Percentiles rank a stretch among this genome's conserved stretches.
Evolutionary conservation across 2,888 invertebrate genomes (phyloP).

Genomic region (Orthosia gracilis): DNA sequence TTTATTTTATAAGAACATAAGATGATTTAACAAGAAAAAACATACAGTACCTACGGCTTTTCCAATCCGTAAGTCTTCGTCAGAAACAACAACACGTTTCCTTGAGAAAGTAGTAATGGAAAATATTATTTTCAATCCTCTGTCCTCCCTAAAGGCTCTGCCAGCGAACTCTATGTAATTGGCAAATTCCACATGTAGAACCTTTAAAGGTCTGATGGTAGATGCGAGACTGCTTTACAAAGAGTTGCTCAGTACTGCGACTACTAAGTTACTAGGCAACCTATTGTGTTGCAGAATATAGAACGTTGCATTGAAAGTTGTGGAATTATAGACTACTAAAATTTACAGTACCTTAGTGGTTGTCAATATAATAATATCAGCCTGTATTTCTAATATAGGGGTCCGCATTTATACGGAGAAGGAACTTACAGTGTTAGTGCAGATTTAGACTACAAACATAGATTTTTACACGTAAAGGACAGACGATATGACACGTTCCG

Average conservation of each 20-base stretch:
- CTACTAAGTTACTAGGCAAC: not conserved
- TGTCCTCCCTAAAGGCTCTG: not conserved
- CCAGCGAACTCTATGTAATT: conserved; percentile 3
- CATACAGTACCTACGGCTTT: not conserved
- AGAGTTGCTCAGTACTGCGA: conserved; percentile 5
- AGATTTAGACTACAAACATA: too few species aligned
- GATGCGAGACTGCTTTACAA: conserved; percentile 11
- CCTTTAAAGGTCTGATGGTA: conserved; percentile 11
- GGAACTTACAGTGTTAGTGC: too few species aligned
- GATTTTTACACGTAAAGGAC: too few species aligned
- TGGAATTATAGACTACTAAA: not conserved
- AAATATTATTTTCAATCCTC: not conserved
- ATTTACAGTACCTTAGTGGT: not conserved
- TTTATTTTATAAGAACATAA: too few species aligned
- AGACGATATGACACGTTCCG: too few species aligned
- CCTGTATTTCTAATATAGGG: not conserved
- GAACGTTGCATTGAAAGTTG: conserved; percentile 11
- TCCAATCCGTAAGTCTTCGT: not conserved
- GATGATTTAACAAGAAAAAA: not conserved
- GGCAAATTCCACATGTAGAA: conserved; percentile 14
- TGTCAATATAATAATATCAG: not conserved
- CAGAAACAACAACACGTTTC: not conserved
- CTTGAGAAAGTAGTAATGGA: not conserved
- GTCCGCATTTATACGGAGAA: too few species aligned
- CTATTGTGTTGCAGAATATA: conserved; percentile 8